Conservation (phyloP, 53 echinoderm and acorn worm genomes). For the Zoroaster sp. region DNA sequence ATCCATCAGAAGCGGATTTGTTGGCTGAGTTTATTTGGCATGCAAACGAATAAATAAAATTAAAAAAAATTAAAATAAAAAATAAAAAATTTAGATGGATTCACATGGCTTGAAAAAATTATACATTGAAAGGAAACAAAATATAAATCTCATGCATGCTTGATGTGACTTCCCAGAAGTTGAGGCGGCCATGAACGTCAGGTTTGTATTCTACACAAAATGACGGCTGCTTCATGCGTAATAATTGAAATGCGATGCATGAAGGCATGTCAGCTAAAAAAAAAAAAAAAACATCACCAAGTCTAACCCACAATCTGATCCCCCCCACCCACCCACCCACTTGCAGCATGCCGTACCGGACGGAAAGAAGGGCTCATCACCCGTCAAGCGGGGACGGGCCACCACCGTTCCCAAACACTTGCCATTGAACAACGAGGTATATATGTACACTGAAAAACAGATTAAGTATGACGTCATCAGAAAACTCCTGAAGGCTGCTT, state of each 20-base stretch:
- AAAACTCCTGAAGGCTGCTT: background rate
- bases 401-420: conserved; percentile 62
- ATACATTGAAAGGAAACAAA: background rate
- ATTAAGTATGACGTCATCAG: background rate
- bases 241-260: background rate
- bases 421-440: conserved; percentile 35
- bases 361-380: conserved; percentile 18
- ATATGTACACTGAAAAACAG: no score
- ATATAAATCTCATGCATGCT: background rate
- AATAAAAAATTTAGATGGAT: no score
- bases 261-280: background rate
- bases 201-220: no score
- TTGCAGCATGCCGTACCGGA: conserved; percentile 58
- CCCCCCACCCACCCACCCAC: background rate
- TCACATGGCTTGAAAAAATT: background rate
- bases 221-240: background rate
- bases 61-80: no score
- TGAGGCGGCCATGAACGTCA: background rate
- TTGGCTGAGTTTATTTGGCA: background rate
- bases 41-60: background rate
- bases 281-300: background rate
- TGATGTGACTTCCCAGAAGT: background rate
- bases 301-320: background rate
- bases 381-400: conserved; percentile 65
- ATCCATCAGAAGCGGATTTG: background rate